These are phyloP conservation scores for Catotricha subobsoleta DNA, from an alignment of 2,888 invertebrate genomes.

Conservation along the genomic window DNA sequence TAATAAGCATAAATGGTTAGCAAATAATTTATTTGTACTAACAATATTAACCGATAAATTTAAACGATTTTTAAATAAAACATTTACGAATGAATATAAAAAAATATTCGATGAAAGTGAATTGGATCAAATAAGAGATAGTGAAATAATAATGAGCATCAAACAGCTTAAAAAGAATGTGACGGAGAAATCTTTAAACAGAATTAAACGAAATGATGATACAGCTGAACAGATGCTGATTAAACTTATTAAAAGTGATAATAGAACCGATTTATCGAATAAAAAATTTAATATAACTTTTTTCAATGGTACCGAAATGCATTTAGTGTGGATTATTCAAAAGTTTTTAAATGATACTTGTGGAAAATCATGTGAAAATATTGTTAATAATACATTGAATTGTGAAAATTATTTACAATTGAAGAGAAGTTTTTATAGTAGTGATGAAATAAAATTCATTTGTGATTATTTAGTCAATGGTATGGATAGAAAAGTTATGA, in stretches of 20 bases:
- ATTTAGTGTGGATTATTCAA: neutral
- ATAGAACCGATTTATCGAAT: neutral
- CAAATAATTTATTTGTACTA: conserved; percentile 23
- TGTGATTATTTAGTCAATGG: neutral
- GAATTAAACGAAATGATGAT: neutral
- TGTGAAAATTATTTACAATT: neutral
- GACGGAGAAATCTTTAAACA: neutral
- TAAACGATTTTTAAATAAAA: conserved; percentile 23
- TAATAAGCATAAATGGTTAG: conserved; percentile 3
- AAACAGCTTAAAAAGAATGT: neutral
- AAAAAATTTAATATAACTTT: neutral
- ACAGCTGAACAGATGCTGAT: neutral
- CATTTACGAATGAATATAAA: conserved; percentile 21
- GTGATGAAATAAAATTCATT: neutral
- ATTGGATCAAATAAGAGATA: neutral
- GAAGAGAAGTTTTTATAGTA: neutral
- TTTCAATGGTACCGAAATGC: neutral
- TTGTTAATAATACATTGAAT: neutral
- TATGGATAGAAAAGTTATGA: neutral
- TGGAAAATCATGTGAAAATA: neutral
- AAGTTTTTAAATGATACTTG: neutral
- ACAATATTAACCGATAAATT: conserved; percentile 29
- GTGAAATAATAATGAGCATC: neutral
- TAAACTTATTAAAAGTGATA: neutral
- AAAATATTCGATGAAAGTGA: conserved; percentile 17